Evolutionary conservation across 2,888 invertebrate genomes (phyloP).

Genomic region (Sericinus montela): DNA sequence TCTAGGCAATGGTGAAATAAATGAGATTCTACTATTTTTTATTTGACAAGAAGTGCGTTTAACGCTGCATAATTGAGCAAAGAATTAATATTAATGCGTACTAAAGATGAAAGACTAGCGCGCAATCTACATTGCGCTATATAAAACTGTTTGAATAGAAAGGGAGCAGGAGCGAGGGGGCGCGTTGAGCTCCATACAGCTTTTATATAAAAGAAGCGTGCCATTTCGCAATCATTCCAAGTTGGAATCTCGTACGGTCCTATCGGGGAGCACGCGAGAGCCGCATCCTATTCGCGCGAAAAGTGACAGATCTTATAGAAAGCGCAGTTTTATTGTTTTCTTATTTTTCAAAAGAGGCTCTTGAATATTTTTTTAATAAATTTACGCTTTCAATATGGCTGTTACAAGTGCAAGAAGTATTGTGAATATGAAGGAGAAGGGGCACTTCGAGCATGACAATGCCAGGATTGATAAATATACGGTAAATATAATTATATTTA

Average conservation of each 20-base stretch:
- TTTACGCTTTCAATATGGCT: conserved; percentile 52
- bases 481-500: conserved; percentile 40
- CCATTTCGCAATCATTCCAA: conserved; percentile 69
- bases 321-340: conserved; percentile 30
- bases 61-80: neutral
- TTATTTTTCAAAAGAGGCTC: no score
- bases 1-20: no score
- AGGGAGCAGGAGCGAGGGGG: conserved; percentile 59
- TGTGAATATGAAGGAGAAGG: conserved; percentile 64
- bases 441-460: conserved; percentile 65
- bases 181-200: conserved; percentile 48
- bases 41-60: no score
- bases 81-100: neutral
- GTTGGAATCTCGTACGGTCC: conserved; percentile 71
- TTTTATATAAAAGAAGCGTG: conserved; percentile 71
- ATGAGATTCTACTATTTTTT: no score
- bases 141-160: conserved; percentile 34
- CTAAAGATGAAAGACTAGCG: conserved; percentile 1
- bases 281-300: conserved; percentile 52
- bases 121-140: neutral
- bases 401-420: conserved; percentile 64
- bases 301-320: conserved; percentile 53
- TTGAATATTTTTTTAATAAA: conserved; percentile 15
- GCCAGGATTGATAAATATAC: conserved; percentile 68
- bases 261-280: conserved; percentile 59